Conservation (phyloP, 37 sponge, comb jelly and placozoan genomes). For the Haliclona indistincta region DNA sequence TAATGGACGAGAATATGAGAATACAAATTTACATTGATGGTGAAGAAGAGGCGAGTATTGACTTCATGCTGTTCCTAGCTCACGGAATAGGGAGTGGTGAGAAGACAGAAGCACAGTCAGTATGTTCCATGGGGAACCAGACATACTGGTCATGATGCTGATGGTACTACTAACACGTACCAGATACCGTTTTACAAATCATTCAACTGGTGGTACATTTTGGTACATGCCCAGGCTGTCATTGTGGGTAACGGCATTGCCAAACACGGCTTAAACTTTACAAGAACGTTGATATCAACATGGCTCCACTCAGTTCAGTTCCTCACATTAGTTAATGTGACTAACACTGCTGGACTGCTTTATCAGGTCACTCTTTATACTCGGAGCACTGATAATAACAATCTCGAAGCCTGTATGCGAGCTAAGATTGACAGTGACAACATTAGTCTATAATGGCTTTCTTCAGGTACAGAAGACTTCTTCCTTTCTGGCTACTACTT, state of each 20-base stretch:
- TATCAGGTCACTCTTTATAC: slow-evolving; percentile 63
- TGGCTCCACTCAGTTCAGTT: slow-evolving; percentile 56
- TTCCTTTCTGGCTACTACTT: slow-evolving; percentile 88
- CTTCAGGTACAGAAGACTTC: slow-evolving; percentile 87
- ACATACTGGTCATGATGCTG: slow-evolving; percentile 47
- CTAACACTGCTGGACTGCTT: slow-evolving; percentile 46
- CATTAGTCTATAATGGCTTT: slow-evolving; percentile 60
- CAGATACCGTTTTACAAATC: slow-evolving; percentile 64
- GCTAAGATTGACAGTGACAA: slow-evolving; percentile 50
- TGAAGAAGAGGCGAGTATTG: slow-evolving; percentile 60
- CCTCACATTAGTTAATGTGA: slow-evolving; percentile 49
- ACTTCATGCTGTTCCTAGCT: slow-evolving; percentile 63
- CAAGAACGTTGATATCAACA: slow-evolving; percentile 44
- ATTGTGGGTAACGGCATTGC: slow-evolving; percentile 64
- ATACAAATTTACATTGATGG: slow-evolving; percentile 76
- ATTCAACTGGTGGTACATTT: slow-evolving; percentile 27
- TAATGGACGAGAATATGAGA: slow-evolving; percentile 57
- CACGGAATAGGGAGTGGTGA: slow-evolving; percentile 67
- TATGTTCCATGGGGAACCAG: slow-evolving; percentile 69
- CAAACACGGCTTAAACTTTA: slow-evolving; percentile 59
- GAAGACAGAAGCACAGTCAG: background rate
- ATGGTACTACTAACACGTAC: slow-evolving; percentile 61
- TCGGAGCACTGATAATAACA: slow-evolving; percentile 45
- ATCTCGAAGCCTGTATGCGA: slow-evolving; percentile 74
- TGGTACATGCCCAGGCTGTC: slow-evolving; percentile 80